Evolutionary conservation across 1,140 invertebrate species (phyloP).

Genomic region (Scaptomyza graminum): DNA sequence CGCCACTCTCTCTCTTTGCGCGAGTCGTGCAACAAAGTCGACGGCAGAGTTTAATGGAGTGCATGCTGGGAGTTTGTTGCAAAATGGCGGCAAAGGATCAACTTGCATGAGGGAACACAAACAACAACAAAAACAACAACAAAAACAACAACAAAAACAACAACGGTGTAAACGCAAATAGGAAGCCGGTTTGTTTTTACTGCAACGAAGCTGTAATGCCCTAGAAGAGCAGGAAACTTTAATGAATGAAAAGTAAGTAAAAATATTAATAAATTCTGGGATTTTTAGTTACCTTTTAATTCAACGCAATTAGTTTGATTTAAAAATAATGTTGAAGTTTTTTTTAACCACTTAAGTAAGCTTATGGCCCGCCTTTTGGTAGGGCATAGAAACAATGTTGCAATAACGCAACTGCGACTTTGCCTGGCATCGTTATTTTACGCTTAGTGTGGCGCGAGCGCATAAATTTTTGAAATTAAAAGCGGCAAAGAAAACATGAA

Average conservation of each 20-base stretch:
- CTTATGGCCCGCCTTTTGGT: background rate
- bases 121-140: slow-evolving; percentile 33
- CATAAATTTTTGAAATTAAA: slow-evolving; percentile 83
- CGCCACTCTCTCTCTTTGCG: background rate
- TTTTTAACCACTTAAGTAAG: background rate
- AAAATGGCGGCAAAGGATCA: slow-evolving; percentile 81
- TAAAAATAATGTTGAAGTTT: background rate
- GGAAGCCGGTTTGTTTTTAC: background rate
- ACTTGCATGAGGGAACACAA: slow-evolving; percentile 61
- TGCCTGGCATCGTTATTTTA: slow-evolving; percentile 78
- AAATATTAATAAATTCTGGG: background rate
- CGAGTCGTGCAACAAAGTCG: slow-evolving; percentile 68
- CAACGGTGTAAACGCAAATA: slow-evolving; percentile 42
- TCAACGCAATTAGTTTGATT: background rate
- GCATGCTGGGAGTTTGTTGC: slow-evolving; percentile 72
- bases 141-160: slow-evolving; percentile 34
- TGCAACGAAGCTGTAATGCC: slow-evolving; percentile 12
- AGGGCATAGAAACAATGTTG: slow-evolving; percentile 73
- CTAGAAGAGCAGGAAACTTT: background rate
- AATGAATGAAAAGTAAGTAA: background rate
- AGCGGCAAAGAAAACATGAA: slow-evolving; percentile 82
- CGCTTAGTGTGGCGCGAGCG: slow-evolving; percentile 82
- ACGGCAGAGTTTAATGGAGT: slow-evolving; percentile 79
- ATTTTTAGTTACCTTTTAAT: background rate
- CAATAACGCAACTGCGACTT: slow-evolving; percentile 43